Percentiles rank a stretch among this genome's conserved stretches.
Conservation (phyloP, 2,888 invertebrate species). For the Anagyrus pseudococci region DNA sequence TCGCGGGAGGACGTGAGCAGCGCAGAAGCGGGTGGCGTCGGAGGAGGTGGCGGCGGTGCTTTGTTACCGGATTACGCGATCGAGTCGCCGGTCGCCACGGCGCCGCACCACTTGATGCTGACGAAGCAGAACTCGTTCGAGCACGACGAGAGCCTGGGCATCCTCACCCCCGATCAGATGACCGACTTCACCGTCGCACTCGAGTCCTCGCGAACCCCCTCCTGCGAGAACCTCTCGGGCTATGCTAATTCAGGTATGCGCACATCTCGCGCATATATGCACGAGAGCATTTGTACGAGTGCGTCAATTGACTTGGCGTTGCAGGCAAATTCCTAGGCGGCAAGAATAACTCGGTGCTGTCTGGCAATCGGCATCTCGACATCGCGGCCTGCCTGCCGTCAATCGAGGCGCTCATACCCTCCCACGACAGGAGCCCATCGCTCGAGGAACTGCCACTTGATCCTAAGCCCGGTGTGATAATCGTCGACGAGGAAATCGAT, state of each 20-base stretch:
- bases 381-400: constrained; percentile 28
- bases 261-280: background rate
- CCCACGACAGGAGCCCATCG: constrained; percentile 78
- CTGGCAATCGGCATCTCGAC: constrained; percentile 25
- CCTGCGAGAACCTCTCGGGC: constrained; percentile 68
- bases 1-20: constrained; percentile 35
- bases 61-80: constrained; percentile 70
- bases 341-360: constrained; percentile 17
- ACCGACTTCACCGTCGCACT: constrained; percentile 70
- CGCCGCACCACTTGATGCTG: constrained; percentile 56
- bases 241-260: constrained; percentile 44
- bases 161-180: constrained; percentile 90
- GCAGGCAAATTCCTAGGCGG: constrained; percentile 30
- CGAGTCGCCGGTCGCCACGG: constrained; percentile 51
- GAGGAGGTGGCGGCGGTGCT: constrained; percentile 61
- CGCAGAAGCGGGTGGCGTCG: constrained; percentile 21
- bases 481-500: constrained; percentile 28
- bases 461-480: constrained; percentile 60
- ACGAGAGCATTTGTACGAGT: too few species aligned
- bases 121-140: constrained; percentile 83
- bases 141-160: constrained; percentile 83
- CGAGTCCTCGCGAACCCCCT: constrained; percentile 71
- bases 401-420: constrained; percentile 17
- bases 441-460: constrained; percentile 85
- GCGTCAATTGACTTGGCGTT: too few species aligned